These are phyloP conservation scores for Scaptodrosophila latifasciaeformis DNA, from an alignment of 2,888 invertebrate species.

Conservation along the genomic window DNA sequence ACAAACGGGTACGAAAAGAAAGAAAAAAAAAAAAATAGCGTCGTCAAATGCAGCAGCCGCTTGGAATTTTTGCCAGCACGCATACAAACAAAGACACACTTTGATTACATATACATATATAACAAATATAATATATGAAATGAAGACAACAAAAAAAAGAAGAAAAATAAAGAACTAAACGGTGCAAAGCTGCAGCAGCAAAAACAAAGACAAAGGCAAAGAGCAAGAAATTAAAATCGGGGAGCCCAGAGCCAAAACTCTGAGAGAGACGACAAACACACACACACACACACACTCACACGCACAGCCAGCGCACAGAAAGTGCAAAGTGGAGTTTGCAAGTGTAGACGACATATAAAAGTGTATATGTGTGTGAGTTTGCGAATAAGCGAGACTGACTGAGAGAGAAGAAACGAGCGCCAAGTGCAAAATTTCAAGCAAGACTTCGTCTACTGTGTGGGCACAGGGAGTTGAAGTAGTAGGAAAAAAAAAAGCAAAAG, in stretches of 20 bases:
- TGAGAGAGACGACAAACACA: neutral
- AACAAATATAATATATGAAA: too few species aligned
- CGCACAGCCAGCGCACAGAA: too few species aligned
- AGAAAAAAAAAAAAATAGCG: conserved; percentile 31
- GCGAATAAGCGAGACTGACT: conserved; percentile 18
- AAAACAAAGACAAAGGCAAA: too few species aligned
- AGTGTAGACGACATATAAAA: too few species aligned
- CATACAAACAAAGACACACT: neutral
- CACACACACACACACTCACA: conserved; percentile 14
- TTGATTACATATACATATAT: neutral
- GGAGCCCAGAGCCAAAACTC: conserved; percentile 30
- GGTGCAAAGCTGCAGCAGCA: neutral
- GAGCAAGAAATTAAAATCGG: too few species aligned
- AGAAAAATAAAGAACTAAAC: neutral
- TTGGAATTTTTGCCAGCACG: conserved; percentile 1
- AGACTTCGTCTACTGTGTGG: conserved; percentile 42
- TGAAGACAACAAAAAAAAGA: neutral
- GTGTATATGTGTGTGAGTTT: too few species aligned
- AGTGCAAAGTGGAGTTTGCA: too few species aligned
- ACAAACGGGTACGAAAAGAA: conserved; percentile 43
- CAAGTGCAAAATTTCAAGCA: conserved; percentile 64
- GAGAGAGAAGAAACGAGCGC: conserved; percentile 42
- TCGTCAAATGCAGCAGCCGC: conserved; percentile 21
- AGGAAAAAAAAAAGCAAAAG: conserved; percentile 3
- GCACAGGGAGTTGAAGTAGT: conserved; percentile 10